phyloP scores from a whole-genome alignment of 2,797 vertebrate species.

The Sternarchorhynchus goeldii region DNA sequence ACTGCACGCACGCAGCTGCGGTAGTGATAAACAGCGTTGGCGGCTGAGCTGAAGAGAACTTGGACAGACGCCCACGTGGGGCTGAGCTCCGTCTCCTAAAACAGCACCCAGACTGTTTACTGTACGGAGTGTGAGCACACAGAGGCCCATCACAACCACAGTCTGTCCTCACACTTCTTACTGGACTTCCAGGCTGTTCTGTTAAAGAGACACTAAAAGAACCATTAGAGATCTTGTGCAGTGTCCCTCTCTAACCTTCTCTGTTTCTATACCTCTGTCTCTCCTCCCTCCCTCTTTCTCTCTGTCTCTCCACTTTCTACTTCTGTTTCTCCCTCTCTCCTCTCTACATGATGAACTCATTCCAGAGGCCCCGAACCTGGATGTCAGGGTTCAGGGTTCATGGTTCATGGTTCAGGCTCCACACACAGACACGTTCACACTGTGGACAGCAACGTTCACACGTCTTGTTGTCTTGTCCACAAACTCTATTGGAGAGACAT shows the following conservation, averaged over 20 bases:
- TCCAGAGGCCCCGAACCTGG: slow-evolving; percentile 10
- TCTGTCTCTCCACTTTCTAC: not conserved
- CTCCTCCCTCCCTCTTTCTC: not conserved
- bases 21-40: not conserved
- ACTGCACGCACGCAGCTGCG: not conserved
- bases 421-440: slow-evolving; percentile 29
- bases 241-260: not conserved
- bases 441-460: slow-evolving; percentile 11
- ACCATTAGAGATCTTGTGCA: slow-evolving; percentile 17
- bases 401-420: no score
- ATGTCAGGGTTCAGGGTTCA: no score
- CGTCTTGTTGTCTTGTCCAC: not conserved
- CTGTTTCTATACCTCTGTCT: not conserved
- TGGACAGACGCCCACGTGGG: no score
- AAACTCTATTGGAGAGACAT: slow-evolving; percentile 6
- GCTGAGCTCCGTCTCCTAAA: not conserved
- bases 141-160: not conserved
- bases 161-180: slow-evolving; percentile 6
- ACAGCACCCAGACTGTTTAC: not conserved
- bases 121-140: slow-evolving; percentile 12
- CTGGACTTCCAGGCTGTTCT: slow-evolving; percentile 43
- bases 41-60: no score
- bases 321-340: slow-evolving; percentile 45
- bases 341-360: slow-evolving; percentile 43
- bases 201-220: slow-evolving; percentile 31